Conservation (phyloP, 2,797 vertebrate genomes). For the Mus spretus region DNA sequence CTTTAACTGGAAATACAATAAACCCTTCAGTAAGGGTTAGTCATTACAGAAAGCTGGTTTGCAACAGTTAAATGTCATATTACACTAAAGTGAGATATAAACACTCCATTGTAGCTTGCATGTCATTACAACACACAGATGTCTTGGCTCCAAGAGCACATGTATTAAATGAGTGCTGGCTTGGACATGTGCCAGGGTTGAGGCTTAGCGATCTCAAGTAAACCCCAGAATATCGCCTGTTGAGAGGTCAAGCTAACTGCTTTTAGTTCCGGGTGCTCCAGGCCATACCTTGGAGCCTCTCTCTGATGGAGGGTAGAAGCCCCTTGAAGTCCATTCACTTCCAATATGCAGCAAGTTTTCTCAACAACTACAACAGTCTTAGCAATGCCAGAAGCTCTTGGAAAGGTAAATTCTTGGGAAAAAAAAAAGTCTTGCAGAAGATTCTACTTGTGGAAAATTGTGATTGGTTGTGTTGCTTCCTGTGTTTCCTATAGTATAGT, state of each 20-base stretch:
- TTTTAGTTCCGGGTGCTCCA: neutral
- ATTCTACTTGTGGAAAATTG: neutral
- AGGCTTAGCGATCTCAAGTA: slow-evolving; percentile 83
- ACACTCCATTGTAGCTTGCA: slow-evolving; percentile 85
- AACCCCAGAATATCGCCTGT: slow-evolving; percentile 77
- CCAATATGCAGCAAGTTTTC: neutral
- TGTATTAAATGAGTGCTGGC: slow-evolving; percentile 83
- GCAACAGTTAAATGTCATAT: slow-evolving; percentile 86
- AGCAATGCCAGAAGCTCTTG: neutral
- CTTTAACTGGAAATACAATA: slow-evolving; percentile 84
- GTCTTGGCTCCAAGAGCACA: slow-evolving; percentile 86
- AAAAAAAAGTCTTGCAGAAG: neutral
- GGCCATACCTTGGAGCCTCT: neutral
- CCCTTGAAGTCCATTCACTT: neutral
- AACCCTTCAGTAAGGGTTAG: slow-evolving; percentile 83
- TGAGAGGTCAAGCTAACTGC: slow-evolving; percentile 79
- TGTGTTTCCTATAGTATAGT: neutral
- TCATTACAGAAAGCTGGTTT: slow-evolving; percentile 84
- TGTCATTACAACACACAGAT: slow-evolving; percentile 85
- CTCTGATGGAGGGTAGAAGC: neutral
- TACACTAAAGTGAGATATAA: slow-evolving; percentile 85
- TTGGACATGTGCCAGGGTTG: slow-evolving; percentile 67
- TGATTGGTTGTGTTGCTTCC: slow-evolving; percentile 27
- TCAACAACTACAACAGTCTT: neutral
- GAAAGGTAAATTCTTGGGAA: neutral